Evolutionary conservation across 2,888 invertebrate species (phyloP), one percentile per base, ranked within the genome.

Genomic region (Osmoderma eremita): DNA sequence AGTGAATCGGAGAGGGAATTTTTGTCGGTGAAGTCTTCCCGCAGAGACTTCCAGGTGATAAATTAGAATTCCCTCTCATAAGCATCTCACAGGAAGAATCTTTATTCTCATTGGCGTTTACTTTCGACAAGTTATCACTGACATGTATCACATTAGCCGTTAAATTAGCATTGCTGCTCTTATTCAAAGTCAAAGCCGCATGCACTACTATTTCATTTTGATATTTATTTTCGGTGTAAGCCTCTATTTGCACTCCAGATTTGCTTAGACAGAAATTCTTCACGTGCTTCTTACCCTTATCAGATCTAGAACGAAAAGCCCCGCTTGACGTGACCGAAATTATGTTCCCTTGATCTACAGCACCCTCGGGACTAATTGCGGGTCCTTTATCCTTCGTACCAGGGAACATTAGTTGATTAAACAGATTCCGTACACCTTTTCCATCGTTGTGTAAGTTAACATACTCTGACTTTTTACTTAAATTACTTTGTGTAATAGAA

Each of bases 1-100:
- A 86, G 74, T 90, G 90, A 70, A 92, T 86, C 3, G 93, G 93
- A 62, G 92, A 92, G 2, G 93, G 93, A 78, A 93, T 92, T 81
- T 92, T 92, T 1, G 90, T 87, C 3, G 82, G 82, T 0, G 82
- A 81, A 24, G 71, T 76, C 72, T 81, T 82, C 0, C 80, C 78
- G 15, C 72, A 71, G 42, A 70, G 22, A 12, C 20, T 13, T 13
- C 13, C 22, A 22, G 56, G 56, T 45, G 58, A 61, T 30, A 61
- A 36, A 61, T 72, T 77, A 48, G 73, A 75, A 68, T 71, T 73
- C 30, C 77, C 71, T 45, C 17, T 49, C 5, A 51, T 53, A 38
- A 41, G 13, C 38, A 54, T 51, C 22, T 63, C 63, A 1, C 36
- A 39, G 1, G 50, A 38, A 24, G 39, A 20, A 39, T 1, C 24